A percentile compares a stretch with the other conserved stretches of the same genome.
Conservation (phyloP, 2,113 vertebrate genomes). For the Cephalopholis sonnerati region DNA sequence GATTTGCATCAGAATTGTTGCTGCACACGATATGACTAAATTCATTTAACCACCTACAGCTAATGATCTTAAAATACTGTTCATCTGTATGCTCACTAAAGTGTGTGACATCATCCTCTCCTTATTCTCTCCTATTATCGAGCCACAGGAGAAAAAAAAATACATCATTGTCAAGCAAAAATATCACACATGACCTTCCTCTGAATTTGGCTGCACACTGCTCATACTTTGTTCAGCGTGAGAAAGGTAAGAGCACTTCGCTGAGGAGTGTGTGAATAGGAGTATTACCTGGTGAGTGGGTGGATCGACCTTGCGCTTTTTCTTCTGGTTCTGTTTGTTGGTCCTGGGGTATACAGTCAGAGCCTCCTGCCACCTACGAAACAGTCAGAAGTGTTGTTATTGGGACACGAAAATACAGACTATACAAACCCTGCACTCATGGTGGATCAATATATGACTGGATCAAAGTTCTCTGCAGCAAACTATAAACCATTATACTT, state of each 20-base stretch:
- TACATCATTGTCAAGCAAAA: background rate
- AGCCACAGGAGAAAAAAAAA: background rate
- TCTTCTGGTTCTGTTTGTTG: slow-evolving; percentile 99
- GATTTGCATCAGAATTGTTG: background rate
- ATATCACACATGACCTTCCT: background rate
- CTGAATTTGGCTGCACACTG: background rate
- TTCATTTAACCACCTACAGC: background rate
- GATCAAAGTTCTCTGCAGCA: slow-evolving; percentile 1
- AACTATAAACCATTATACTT: background rate
- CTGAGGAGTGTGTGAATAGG: background rate
- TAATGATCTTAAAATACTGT: background rate
- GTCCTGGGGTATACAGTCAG: slow-evolving; percentile 94
- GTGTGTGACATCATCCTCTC: background rate
- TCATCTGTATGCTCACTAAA: background rate
- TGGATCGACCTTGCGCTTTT: slow-evolving; percentile 97
- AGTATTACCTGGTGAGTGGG: slow-evolving; percentile 93
- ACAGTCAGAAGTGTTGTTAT: background rate
- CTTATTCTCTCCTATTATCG: background rate
- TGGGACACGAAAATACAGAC: slow-evolving; percentile 8
- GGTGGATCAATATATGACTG: slow-evolving; percentile 8
- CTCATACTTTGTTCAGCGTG: background rate
- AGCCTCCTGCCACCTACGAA: slow-evolving; percentile 93
- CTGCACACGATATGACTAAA: background rate
- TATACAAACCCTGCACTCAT: background rate
- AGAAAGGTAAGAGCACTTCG: background rate